Base-by-base conservation (phyloP, 1,140 invertebrate genomes). In the Drosophila sproati region DNA sequence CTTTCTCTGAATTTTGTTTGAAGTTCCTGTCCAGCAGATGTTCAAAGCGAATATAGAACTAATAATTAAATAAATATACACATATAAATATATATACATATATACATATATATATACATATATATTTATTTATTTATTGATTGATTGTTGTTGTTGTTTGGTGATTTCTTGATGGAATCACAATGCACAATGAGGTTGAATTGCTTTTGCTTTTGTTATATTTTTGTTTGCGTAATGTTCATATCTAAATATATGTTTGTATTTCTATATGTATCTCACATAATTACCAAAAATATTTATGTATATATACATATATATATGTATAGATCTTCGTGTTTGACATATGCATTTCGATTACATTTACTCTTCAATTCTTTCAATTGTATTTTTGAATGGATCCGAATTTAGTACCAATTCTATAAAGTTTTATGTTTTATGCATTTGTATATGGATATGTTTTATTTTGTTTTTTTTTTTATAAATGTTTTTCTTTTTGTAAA, bases 241-340 rank as follows among this genome's bases (percentile, higher is more conserved):
- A 57, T 67, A 73, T 68, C 54, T 73, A 68, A 73, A 73, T 68
- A 73, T 73, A 70, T 70, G 10, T 50, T 31, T 35, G 10, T 61
- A 37, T 39, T n/a, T 48, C n/a, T 50, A 20, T 63, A 45, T 52
- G 31, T 12, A 51, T 50, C 35, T 68, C 59, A 64, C 34, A 67
- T 61, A 61, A 35, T 52, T 60, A 50, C 8, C 54, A 39, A 54
- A 52, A 52, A 63, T 35, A 63, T 54, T 52, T 68, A 50, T 67
- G 37, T 56, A 5, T 48, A 32, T 56, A 48, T 67, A 7, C 31
- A 2, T 56, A 54, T 67, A 35, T 52, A 8, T 51, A 51, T 54
- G 2, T 54, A 20, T 47, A 5, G 20, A 20, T 1, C 20, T 61
- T 47, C 10, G 10, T 45, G 34, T 39, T 29, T 61, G 37, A 5